Evolutionary conservation across 2,888 invertebrate species (phyloP).

Genomic region (Ramazzottius varieornatus): DNA sequence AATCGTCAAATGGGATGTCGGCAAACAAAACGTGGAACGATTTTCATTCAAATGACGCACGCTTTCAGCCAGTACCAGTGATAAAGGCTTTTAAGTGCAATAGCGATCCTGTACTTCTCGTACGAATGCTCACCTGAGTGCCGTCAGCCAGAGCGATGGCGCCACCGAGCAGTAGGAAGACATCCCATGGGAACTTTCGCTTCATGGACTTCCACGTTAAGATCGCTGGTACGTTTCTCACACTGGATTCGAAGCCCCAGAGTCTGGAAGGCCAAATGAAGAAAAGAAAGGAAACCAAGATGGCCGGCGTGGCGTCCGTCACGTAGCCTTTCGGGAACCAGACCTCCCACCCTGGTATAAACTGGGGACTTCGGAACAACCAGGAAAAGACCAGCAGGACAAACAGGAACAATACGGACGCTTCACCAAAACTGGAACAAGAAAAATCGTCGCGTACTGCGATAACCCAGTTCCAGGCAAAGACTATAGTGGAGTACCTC

Average conservation of each 20-base stretch:
- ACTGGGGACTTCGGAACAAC: slow-evolving; percentile 64
- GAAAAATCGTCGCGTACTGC: not conserved
- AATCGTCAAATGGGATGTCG: not conserved
- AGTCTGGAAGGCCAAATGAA: slow-evolving; percentile 29
- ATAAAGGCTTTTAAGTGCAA: no score
- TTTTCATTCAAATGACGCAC: not conserved
- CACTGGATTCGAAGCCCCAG: slow-evolving; percentile 11
- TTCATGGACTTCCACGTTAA: slow-evolving; percentile 16
- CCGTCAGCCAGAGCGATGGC: slow-evolving; percentile 23
- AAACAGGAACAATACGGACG: slow-evolving; percentile 27
- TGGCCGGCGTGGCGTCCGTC: slow-evolving; percentile 32
- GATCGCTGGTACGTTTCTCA: not conserved
- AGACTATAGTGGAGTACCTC: no score
- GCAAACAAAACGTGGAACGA: not conserved
- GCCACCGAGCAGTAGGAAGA: slow-evolving; percentile 20
- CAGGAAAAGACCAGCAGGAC: slow-evolving; percentile 50
- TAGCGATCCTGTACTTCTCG: no score
- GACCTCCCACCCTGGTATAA: slow-evolving; percentile 55
- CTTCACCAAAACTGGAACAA: slow-evolving; percentile 11
- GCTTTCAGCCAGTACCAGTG: not conserved
- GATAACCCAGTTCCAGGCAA: no score
- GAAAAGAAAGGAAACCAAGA: slow-evolving; percentile 51
- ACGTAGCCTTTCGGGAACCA: slow-evolving; percentile 17
- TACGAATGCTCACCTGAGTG: slow-evolving; percentile 16
- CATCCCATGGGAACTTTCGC: slow-evolving; percentile 19